phyloP scores from a whole-genome alignment of 2,113 vertebrate genomes.

The Coturnix japonica region DNA sequence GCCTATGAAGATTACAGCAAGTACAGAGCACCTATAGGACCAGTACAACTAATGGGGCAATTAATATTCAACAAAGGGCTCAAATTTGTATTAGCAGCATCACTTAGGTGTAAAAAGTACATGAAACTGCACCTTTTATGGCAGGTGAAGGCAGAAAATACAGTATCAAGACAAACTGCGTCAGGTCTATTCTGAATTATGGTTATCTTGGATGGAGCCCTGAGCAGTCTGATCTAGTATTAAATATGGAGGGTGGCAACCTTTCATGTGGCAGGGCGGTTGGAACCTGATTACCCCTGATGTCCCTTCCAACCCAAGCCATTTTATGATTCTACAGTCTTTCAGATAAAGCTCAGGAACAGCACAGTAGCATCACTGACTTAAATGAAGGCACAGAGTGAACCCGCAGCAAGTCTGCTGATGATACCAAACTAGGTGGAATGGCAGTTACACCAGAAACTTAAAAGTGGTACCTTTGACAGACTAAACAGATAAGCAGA shows the following conservation, averaged over 20 bases:
- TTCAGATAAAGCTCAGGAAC: background rate
- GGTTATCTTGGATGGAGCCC: no score
- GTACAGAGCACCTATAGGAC: background rate
- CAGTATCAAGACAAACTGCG: background rate
- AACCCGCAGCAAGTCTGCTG: background rate
- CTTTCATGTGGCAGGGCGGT: no score
- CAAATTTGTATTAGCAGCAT: background rate
- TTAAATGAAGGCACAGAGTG: background rate
- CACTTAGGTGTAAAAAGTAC: background rate
- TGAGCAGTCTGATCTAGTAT: no score
- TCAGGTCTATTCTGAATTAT: background rate
- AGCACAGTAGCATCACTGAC: background rate
- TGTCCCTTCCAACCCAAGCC: no score
- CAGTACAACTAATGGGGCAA: fast-evolving
- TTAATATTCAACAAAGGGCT: background rate
- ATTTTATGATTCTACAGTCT: background rate
- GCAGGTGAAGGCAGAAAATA: background rate
- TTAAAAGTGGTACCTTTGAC: background rate
- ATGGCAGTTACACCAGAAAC: background rate
- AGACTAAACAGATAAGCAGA: background rate
- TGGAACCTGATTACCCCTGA: no score
- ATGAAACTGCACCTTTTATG: fast-evolving
- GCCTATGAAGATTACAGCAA: background rate
- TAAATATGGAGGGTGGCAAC: no score
- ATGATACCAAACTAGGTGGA: background rate